phyloP scores from a whole-genome alignment of 2,797 vertebrate species.

The Sebastes matsubarae region DNA sequence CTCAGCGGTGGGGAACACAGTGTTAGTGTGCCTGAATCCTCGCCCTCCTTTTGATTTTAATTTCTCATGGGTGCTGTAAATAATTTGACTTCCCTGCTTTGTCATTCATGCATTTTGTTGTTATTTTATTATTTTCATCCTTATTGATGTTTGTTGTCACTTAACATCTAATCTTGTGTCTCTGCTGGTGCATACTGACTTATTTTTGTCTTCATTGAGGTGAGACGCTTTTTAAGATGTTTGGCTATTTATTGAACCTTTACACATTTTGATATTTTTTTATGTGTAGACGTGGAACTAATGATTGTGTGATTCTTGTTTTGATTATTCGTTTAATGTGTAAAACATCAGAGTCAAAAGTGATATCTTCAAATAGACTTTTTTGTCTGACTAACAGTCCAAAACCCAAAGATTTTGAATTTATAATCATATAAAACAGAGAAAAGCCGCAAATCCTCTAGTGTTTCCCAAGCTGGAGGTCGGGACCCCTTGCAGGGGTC shows the following conservation, averaged over 20 bases:
- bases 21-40: slow-evolving; percentile 4
- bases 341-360: background rate
- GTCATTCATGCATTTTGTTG: slow-evolving; percentile 33
- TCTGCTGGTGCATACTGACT: slow-evolving; percentile 31
- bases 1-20: slow-evolving; percentile 1
- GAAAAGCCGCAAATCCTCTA: background rate
- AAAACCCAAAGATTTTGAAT: slow-evolving; percentile 1
- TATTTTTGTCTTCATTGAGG: slow-evolving; percentile 19
- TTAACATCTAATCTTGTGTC: slow-evolving; percentile 9
- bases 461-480: background rate
- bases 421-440: background rate
- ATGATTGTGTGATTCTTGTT: background rate
- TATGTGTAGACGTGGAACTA: background rate
- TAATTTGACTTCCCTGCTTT: slow-evolving; percentile 21
- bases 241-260: background rate
- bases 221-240: slow-evolving; percentile 1
- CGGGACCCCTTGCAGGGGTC: background rate
- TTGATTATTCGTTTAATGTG: background rate
- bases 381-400: background rate
- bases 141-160: slow-evolving; percentile 29
- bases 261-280: background rate
- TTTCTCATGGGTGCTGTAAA: slow-evolving; percentile 42
- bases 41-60: slow-evolving; percentile 13
- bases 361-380: background rate
- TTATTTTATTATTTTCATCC: slow-evolving; percentile 30